Evolutionary conservation across 2,888 invertebrate genomes (phyloP), one percentile per base, ranked within the genome.

Genomic region (Idaea aversata): DNA sequence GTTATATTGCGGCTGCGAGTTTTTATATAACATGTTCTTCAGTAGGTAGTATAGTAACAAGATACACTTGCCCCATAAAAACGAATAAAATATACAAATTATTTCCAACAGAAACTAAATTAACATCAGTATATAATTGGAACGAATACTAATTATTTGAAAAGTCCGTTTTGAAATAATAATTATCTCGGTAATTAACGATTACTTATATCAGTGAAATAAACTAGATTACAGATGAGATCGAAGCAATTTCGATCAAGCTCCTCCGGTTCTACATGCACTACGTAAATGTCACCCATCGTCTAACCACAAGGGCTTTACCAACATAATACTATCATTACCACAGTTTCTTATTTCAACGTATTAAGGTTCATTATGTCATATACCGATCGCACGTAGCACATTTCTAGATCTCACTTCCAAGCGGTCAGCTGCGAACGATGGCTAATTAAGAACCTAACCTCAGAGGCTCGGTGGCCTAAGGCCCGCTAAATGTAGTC

Each of bases 381-480:
- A 67, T 71, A 67, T 36, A 57, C 57, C 38, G 57, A 66, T 63
- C 58, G 61, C 59, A 67, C 68, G 66, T 68, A 70, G 69, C 70
- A 71, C 69, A 74, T 77, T 79, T 77, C 76, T 77, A 80, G 82
- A 79, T 87, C 86, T 85, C 83, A 86, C 85, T 86, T 85, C 83
- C 79, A 77, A 87, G 88, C 84, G 91, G 91, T 90, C 90, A 90
- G 87, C 87, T 86, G 85, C 85, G 78, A 84, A 86, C 83, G 89
- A 88, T 87, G 85, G 88, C 87, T 90, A 91, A 92, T 92, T 92
- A 91, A 89, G 91, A 86, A 88, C 84, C 82, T 84, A 84, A 88
- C 90, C 90, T 87, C 89, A 85, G 80, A 77, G 80, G 77, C 77
- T 81, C 74, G 78, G 78, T 85, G 79, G 86, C 77, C 81, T 85